A percentile compares a stretch with the other conserved stretches of the same genome.
Conservation (phyloP, 2,113 vertebrate species). For the Cavia porcellus region DNA sequence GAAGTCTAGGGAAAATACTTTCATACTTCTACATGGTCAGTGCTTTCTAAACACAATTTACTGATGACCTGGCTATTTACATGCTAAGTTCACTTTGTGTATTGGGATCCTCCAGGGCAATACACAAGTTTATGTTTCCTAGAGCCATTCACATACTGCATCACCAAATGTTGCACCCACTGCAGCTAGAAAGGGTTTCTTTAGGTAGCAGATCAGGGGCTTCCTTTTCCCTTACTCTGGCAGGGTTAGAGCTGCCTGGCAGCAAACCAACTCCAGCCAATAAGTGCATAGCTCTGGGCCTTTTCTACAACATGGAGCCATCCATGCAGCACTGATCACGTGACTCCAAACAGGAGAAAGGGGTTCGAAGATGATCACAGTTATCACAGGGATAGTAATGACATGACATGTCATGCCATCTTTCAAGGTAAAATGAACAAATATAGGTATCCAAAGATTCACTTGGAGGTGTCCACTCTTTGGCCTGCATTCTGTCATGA, state of each 20-base stretch:
- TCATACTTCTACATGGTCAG: background rate
- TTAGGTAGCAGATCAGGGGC: background rate
- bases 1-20: background rate
- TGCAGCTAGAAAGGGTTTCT: background rate
- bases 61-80: background rate
- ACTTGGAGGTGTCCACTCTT: background rate
- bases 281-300: background rate
- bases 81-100: background rate
- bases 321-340: background rate
- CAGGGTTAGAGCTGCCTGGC: fast-evolving
- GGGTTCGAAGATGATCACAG: background rate
- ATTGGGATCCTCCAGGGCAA: background rate
- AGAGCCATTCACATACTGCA: background rate
- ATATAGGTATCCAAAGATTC: background rate
- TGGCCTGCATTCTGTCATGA: background rate
- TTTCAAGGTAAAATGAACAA: background rate
- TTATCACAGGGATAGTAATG: background rate
- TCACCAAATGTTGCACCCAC: background rate
- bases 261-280: background rate
- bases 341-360: background rate
- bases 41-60: background rate
- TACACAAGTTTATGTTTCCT: background rate
- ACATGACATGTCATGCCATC: background rate
- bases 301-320: background rate
- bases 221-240: background rate